Conservation (phyloP, 2,888 invertebrate genomes). For the Oxytorus armatus region DNA sequence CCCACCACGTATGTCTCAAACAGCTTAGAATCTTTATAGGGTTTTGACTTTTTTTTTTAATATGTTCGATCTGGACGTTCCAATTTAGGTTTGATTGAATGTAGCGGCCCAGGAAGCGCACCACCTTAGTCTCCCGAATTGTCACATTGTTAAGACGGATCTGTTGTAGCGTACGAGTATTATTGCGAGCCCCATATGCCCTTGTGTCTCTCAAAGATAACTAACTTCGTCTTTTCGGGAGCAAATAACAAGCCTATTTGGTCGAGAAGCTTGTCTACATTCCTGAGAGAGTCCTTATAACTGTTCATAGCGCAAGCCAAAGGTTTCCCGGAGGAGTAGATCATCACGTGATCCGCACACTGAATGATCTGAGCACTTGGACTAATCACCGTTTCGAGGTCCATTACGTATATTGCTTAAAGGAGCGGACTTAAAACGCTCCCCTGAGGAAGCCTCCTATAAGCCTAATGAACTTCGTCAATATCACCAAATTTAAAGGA, state of each 20-base stretch:
- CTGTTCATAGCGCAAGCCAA: neutral
- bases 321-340: neutral
- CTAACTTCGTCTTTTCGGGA: slow-evolving; percentile 23
- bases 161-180: neutral
- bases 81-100: slow-evolving; percentile 4
- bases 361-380: neutral
- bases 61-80: slow-evolving; percentile 31
- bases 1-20: slow-evolving; percentile 33
- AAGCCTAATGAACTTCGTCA: neutral
- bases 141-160: neutral
- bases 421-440: neutral
- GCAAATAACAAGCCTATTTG: neutral
- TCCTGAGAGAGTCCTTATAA: neutral
- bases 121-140: neutral
- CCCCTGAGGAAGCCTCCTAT: neutral
- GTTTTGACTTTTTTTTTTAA: slow-evolving; percentile 14
- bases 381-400: neutral
- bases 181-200: too few species aligned
- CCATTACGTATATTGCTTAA: neutral
- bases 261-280: neutral
- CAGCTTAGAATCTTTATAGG: slow-evolving; percentile 35
- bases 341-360: neutral
- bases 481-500: neutral
- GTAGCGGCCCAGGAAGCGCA: slow-evolving; percentile 18
- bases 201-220: slow-evolving; percentile 27